Evolutionary conservation across 2,888 invertebrate species (phyloP).

Genomic region (Coenonympha arcania): DNA sequence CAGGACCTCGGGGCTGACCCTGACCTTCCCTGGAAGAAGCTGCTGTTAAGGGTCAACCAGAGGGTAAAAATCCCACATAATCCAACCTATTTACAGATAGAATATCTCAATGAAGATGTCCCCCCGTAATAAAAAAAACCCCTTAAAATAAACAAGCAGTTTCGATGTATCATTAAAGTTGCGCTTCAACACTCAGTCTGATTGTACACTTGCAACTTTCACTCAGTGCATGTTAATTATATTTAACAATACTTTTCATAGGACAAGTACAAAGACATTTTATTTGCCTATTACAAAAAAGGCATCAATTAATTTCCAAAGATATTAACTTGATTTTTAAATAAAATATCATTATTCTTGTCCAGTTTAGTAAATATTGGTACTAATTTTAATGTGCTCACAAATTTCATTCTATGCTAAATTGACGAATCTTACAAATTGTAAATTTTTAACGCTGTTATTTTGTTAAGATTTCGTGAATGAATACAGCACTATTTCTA

Average conservation of each 20-base stretch:
- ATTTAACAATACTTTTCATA: slow-evolving; percentile 19
- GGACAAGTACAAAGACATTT: slow-evolving; percentile 28
- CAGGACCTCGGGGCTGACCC: no score
- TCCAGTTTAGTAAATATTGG: slow-evolving; percentile 20
- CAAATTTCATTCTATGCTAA: background rate
- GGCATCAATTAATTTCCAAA: background rate
- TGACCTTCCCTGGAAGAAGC: no score
- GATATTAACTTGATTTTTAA: background rate
- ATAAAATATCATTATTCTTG: slow-evolving; percentile 28
- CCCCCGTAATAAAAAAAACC: no score
- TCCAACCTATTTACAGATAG: no score
- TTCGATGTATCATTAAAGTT: background rate
- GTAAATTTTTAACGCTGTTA: no score
- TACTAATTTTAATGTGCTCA: background rate
- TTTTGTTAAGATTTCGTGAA: background rate
- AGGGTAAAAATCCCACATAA: no score
- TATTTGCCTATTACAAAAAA: background rate
- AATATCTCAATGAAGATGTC: no score
- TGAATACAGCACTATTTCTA: no score
- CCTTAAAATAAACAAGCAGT: no score
- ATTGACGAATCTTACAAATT: background rate
- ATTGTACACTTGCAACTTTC: slow-evolving; percentile 15
- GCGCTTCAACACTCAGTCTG: background rate
- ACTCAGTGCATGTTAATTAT: slow-evolving; percentile 29
- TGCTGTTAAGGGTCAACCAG: no score